phyloP scores from a whole-genome alignment of 2,797 vertebrate species.

The Darevskia nairensis region DNA sequence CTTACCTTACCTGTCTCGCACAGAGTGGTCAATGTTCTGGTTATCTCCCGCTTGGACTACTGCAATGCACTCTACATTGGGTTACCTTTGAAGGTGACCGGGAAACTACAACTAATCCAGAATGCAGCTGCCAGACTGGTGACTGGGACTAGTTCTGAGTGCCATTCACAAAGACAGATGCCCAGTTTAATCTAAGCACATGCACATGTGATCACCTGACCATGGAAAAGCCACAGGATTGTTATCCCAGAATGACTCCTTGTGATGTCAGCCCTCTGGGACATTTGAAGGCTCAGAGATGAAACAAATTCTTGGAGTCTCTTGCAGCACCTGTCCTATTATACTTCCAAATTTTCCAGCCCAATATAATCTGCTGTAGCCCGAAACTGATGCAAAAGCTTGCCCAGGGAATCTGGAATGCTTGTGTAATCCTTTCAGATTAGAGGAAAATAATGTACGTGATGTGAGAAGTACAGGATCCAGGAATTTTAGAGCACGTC shows the following conservation, averaged over 20 bases:
- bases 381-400: neutral
- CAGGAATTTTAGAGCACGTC: neutral
- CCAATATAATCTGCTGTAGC: neutral
- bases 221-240: neutral
- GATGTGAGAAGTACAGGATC: neutral
- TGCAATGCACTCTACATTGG: too few relatives aligned
- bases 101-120: too few relatives aligned
- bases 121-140: too few relatives aligned
- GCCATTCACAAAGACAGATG: neutral
- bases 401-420: neutral
- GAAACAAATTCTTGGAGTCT: neutral
- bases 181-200: neutral
- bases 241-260: neutral
- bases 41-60: too few relatives aligned
- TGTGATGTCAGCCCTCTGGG: neutral
- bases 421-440: neutral
- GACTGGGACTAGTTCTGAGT: neutral
- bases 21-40: too few relatives aligned
- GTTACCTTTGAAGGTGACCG: too few relatives aligned
- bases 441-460: neutral
- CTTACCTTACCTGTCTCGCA: too few relatives aligned
- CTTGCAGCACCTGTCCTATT: neutral
- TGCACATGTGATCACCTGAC: neutral
- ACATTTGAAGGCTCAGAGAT: neutral
- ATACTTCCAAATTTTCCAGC: neutral